Base-by-base conservation (phyloP, 2,888 invertebrate species). In the Eristalinus aeneus region DNA sequence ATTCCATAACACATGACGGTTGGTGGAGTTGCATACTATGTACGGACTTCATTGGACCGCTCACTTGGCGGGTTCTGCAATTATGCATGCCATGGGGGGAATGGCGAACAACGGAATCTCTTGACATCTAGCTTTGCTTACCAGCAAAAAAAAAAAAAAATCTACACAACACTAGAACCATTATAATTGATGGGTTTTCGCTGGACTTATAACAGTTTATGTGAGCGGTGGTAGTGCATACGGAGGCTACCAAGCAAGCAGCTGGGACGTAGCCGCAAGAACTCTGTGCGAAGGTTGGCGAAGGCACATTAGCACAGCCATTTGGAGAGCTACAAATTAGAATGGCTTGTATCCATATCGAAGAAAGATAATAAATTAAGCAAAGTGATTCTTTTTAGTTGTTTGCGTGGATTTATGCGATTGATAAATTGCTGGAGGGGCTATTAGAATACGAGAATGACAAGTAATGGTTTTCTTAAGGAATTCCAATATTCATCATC, bases 51-150 rank as follows among this genome's bases (percentile, higher is more conserved):
- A 46, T 46, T 46, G 46, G 46, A 46, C 31, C 32, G 54, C 39
- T 46, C 22, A 56, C 56, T 71, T 74, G 69, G 34, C 56, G 39
- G 53, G 23, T 46, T 63, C 36, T 31, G 53, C 67, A 75, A 69
- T 85, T 80, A 80, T 80, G 71, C 76, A 73, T 46, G 46, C 46
- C 46, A 46, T 16, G 46, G 32, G 63, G 68, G 68, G 72, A 82
- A 77, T 77, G 80, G 61, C 67, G 53, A 85, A 72, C 56, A 85
- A 85, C 72, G 80, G 85, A 80, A 76, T 85, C 63, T 85, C 58
- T 73, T 80, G 76, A 80, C 85, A 85, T 85, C 79, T 75, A 73
- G 39, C 64, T 56, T 61, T 63, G 61, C 65, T 61, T 73, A 68
- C 65, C 69, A 67, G 61, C 39, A 69, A 63, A 61, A 63, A 39